These are phyloP conservation scores for Nycticryphes semicollaris DNA, from an alignment of 2,113 vertebrate genomes.

Conservation along the genomic window DNA sequence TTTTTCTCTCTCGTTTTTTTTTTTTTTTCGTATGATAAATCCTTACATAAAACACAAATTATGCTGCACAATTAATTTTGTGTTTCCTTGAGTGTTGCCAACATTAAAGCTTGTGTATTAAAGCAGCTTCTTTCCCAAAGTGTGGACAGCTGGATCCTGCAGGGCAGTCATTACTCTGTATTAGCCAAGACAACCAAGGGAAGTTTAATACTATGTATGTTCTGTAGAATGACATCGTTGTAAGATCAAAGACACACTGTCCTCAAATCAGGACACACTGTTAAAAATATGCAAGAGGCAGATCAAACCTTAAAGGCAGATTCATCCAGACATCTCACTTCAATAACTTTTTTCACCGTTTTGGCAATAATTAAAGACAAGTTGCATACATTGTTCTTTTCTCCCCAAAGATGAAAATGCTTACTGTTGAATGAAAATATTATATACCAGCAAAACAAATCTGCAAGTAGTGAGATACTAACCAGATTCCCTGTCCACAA, in stretches of 20 bases:
- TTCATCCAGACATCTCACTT: background rate
- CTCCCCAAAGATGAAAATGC: background rate
- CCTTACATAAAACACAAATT: background rate
- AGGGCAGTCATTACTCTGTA: background rate
- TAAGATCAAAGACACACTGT: background rate
- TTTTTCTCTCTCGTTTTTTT: background rate
- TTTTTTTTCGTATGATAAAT: background rate
- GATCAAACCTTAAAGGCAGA: background rate
- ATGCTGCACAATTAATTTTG: background rate
- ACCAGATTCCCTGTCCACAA: background rate
- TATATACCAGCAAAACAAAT: background rate
- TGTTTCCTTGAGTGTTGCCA: background rate
- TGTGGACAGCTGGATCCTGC: background rate
- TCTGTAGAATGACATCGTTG: background rate
- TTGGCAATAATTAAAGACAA: background rate
- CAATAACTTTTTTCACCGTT: background rate
- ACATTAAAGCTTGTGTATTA: background rate
- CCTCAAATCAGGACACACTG: background rate
- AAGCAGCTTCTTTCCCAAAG: background rate
- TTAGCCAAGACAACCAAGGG: background rate
- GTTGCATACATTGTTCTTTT: background rate
- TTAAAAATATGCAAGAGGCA: background rate
- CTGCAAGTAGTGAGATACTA: background rate
- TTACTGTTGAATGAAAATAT: background rate
- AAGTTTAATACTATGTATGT: background rate